Percentiles rank a stretch among this genome's conserved stretches.
phyloP scores from a whole-genome alignment of 1,140 invertebrate species.

The Ceratosolen fusciceps region DNA sequence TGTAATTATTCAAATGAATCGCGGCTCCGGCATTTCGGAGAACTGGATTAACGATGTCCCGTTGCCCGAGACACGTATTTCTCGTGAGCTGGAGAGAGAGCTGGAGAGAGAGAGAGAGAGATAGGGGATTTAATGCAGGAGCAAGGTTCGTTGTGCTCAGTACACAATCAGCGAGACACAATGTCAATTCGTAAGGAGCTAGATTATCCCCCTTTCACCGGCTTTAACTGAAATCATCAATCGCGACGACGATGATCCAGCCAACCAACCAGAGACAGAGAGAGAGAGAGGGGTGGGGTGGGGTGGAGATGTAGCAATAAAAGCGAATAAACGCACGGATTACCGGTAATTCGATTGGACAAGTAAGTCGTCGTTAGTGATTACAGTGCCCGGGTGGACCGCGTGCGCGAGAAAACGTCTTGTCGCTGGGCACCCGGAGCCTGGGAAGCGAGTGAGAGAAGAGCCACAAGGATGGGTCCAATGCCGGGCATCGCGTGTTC shows the following conservation, averaged over 20 bases:
- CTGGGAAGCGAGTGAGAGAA: not conserved
- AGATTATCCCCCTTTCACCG: not conserved
- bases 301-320: too few relatives aligned
- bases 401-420: constrained; percentile 10
- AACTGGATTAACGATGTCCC: not conserved
- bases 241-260: not conserved
- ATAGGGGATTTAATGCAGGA: not conserved
- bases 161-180: too few relatives aligned
- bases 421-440: not conserved
- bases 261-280: not conserved
- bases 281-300: not conserved
- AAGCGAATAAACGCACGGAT: too few relatives aligned
- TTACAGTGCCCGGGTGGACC: constrained; percentile 55
- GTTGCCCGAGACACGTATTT: not conserved
- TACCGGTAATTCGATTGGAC: constrained; percentile 69
- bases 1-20: too few relatives aligned
- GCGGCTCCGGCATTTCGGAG: not conserved
- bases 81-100: too few relatives aligned
- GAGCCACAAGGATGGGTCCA: not conserved
- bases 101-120: not conserved
- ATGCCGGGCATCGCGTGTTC: not conserved
- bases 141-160: too few relatives aligned
- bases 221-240: constrained; percentile 7
- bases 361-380: constrained; percentile 63
- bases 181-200: too few relatives aligned